Evolutionary conservation across 2,113 vertebrate genomes (phyloP).

Genomic region (Tragelaphus imberbis): DNA sequence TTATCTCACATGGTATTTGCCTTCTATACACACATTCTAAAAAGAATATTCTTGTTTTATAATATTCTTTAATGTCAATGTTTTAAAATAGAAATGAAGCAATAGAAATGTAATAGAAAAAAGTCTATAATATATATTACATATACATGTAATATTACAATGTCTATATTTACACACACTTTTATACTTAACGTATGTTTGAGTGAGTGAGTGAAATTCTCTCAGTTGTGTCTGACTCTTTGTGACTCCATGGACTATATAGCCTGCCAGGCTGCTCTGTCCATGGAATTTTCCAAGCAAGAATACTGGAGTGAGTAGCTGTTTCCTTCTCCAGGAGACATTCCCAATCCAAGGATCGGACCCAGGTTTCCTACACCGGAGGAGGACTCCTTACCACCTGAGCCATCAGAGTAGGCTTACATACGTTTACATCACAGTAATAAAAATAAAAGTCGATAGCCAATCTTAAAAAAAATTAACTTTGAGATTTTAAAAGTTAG

Average conservation of each 20-base stretch:
- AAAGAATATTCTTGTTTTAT: neutral
- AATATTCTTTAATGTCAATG: neutral
- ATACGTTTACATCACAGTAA: neutral
- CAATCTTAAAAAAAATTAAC: neutral
- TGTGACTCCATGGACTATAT: neutral
- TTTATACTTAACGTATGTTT: neutral
- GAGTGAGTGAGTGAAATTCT: neutral
- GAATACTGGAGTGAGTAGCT: neutral
- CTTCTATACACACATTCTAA: neutral
- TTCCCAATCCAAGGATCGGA: neutral
- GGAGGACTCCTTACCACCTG: neutral
- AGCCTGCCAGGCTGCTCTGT: neutral
- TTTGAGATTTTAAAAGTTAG: neutral
- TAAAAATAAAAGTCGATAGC: neutral
- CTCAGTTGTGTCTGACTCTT: neutral
- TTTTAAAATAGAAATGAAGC: neutral
- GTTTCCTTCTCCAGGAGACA: neutral
- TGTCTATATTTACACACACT: neutral
- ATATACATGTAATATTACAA: neutral
- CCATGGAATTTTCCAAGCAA: neutral
- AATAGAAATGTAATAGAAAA: neutral
- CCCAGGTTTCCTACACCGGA: neutral
- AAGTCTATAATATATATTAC: neutral
- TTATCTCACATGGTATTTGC: neutral
- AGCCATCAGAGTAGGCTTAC: neutral